Evolutionary conservation across 2,888 invertebrate species (phyloP).

Genomic region (Ichneumon xanthorius): DNA sequence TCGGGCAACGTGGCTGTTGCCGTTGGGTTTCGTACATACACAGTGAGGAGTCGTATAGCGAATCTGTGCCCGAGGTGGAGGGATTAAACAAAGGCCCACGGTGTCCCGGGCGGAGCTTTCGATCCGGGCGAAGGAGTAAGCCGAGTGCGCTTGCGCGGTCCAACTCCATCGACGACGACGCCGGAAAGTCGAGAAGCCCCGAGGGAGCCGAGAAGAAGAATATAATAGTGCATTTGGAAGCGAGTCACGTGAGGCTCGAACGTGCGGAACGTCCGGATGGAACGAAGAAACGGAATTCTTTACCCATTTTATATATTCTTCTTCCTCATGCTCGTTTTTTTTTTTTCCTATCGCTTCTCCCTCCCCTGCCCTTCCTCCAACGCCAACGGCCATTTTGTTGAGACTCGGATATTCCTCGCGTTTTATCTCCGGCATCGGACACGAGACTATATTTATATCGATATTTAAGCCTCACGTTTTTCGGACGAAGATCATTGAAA

Average conservation of each 20-base stretch:
- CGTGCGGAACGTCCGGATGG: constrained; percentile 64
- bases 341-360: constrained; percentile 45
- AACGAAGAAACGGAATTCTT: constrained; percentile 60
- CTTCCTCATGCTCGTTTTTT: constrained; percentile 43
- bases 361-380: background rate
- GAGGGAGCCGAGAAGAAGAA: constrained; percentile 42
- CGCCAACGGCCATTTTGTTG: constrained; percentile 80
- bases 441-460: background rate
- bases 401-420: constrained; percentile 75
- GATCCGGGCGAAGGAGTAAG: constrained; percentile 71
- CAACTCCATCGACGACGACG: constrained; percentile 27
- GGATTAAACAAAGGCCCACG: constrained; percentile 80
- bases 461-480: background rate
- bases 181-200: constrained; percentile 55
- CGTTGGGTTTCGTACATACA: constrained; percentile 48
- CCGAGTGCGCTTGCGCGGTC: constrained; percentile 69
- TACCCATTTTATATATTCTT: constrained; percentile 56
- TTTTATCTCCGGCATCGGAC: constrained; percentile 32
- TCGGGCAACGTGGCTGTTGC: constrained; percentile 61
- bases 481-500: background rate
- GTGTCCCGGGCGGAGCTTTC: constrained; percentile 81
- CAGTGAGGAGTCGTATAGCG: constrained; percentile 40
- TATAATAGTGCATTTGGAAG: constrained; percentile 71
- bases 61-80: constrained; percentile 66
- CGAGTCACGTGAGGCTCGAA: constrained; percentile 73